Evolutionary conservation across 2,113 vertebrate genomes (phyloP).

Genomic region (Ascaphus truei): DNA sequence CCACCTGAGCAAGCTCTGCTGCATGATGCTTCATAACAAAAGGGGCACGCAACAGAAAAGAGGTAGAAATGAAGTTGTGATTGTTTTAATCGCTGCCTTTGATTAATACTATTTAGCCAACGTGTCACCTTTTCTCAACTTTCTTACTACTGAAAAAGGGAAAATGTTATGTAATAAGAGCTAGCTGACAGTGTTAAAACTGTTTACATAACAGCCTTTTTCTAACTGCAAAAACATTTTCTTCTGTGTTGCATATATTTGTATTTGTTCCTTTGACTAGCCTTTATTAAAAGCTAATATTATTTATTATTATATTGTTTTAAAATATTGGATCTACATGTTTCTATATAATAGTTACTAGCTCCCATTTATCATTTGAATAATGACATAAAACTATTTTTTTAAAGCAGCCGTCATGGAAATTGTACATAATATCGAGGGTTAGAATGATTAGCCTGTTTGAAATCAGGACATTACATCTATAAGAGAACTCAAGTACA

Average conservation of each 20-base stretch:
- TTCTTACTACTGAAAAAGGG: neutral
- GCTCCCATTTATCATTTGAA: too few species aligned
- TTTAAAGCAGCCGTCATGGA: too few species aligned
- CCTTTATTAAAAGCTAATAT: too few species aligned
- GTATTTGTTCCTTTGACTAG: too few species aligned
- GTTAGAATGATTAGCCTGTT: too few species aligned
- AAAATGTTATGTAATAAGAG: neutral
- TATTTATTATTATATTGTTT: too few species aligned
- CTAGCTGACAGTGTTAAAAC: neutral
- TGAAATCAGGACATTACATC: too few species aligned
- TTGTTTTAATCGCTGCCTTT: neutral
- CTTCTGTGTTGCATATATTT: neutral
- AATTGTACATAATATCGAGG: too few species aligned
- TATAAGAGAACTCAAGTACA: too few species aligned
- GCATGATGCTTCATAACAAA: neutral
- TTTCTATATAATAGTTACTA: too few species aligned
- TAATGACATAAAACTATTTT: too few species aligned
- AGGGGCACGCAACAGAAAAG: neutral
- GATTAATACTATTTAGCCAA: neutral
- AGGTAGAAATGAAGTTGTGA: neutral
- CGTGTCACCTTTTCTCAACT: neutral
- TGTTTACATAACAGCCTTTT: neutral
- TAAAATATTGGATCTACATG: too few species aligned
- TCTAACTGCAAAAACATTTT: neutral
- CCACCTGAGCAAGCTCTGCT: slow-evolving; percentile 15